Evolutionary conservation across 2,797 vertebrate species (phyloP).

Genomic region (Hippoglossus hippoglossus): DNA sequence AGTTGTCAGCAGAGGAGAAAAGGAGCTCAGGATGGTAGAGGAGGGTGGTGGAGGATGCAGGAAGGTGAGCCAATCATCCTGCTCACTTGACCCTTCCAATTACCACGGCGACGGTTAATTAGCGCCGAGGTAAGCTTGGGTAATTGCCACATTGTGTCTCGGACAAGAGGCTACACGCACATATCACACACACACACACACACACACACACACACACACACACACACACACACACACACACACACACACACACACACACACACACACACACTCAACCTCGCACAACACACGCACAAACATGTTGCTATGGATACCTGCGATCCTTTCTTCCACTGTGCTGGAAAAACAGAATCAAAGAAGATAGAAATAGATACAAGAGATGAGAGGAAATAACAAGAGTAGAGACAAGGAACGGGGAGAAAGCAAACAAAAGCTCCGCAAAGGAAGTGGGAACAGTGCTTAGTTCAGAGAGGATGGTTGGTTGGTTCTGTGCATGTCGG

Average conservation of each 20-base stretch:
- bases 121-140: constrained; percentile 84
- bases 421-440: constrained; percentile 65
- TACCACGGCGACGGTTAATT: constrained; percentile 85
- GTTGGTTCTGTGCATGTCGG: constrained; percentile 36
- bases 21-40: constrained; percentile 47
- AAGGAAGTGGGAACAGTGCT: constrained; percentile 59
- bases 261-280: constrained; percentile 8
- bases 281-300: constrained; percentile 45
- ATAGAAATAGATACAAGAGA: constrained; percentile 76
- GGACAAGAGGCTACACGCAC: constrained; percentile 79
- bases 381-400: constrained; percentile 65
- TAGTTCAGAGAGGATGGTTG: constrained; percentile 54
- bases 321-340: constrained; percentile 65
- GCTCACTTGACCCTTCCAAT: constrained; percentile 87
- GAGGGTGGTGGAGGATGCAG: constrained; percentile 62
- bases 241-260: constrained; percentile 49
- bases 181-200: constrained; percentile 51
- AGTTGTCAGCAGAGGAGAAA: constrained; percentile 58
- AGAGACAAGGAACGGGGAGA: constrained; percentile 49
- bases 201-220: constrained; percentile 45
- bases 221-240: constrained; percentile 47
- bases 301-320: constrained; percentile 83
- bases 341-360: constrained; percentile 57
- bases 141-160: constrained; percentile 87
- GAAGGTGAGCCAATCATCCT: constrained; percentile 80